These are phyloP conservation scores for Philonicus albiceps DNA, from an alignment of 2,888 invertebrate genomes.

Conservation along the genomic window DNA sequence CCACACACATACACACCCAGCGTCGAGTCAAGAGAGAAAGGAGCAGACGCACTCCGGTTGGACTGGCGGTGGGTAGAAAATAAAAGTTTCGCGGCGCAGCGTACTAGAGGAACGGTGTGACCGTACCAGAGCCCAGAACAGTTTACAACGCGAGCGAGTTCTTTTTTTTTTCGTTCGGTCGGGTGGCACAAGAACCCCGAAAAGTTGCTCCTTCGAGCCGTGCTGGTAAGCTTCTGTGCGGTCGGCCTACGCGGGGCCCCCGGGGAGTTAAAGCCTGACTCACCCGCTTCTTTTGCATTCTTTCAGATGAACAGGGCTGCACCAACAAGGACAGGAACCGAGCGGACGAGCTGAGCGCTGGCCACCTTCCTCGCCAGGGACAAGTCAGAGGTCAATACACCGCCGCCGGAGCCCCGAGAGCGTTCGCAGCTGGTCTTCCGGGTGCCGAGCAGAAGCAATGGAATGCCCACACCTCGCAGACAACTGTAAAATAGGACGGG, in stretches of 20 bases:
- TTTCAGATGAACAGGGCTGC: neutral
- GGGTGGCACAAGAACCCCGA: neutral
- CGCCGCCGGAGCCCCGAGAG: neutral
- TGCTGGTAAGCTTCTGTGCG: neutral
- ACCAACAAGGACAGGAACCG: neutral
- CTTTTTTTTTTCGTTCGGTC: neutral
- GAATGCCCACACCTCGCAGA: constrained; percentile 75
- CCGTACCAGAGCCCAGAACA: neutral
- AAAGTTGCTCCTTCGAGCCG: neutral
- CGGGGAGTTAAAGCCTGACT: neutral
- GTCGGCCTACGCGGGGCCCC: neutral
- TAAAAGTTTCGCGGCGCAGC: neutral
- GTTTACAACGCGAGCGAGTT: neutral
- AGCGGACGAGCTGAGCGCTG: neutral
- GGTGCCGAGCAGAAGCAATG: constrained; percentile 61
- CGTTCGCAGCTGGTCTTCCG: neutral
- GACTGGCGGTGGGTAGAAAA: neutral
- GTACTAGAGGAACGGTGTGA: neutral
- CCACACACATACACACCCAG: too few species aligned
- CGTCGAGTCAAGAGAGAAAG: neutral
- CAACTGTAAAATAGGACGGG: constrained; percentile 69
- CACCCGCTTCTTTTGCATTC: neutral
- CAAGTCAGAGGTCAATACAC: constrained; percentile 8
- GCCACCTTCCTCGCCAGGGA: neutral
- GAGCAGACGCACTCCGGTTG: neutral